These are phyloP conservation scores for Nyctalus aviator DNA, from an alignment of 2,797 vertebrate species.

Conservation along the genomic window DNA sequence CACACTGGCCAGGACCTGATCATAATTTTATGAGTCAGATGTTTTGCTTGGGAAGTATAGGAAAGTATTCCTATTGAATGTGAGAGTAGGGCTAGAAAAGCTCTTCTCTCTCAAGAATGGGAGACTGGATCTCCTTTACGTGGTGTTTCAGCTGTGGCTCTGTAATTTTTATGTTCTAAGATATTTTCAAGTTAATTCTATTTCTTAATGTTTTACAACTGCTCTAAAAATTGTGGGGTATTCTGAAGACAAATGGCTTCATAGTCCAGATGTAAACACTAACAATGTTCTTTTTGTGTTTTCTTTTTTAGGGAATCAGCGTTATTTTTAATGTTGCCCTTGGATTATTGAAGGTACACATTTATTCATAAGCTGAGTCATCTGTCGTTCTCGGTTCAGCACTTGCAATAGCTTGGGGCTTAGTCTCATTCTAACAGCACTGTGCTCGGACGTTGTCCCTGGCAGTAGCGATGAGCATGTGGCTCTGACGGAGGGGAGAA, in stretches of 20 bases:
- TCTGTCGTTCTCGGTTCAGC: background rate
- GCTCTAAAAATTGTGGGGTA: conserved; percentile 38
- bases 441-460: background rate
- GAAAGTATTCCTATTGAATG: background rate
- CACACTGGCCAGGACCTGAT: background rate
- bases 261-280: conserved; percentile 17
- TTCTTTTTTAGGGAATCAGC: conserved; percentile 94
- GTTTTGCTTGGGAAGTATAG: background rate
- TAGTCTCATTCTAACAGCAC: background rate
- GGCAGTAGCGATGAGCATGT: background rate
- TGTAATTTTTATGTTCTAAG: background rate
- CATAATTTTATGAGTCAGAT: background rate
- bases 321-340: conserved; percentile 99
- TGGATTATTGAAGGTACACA: conserved; percentile 95
- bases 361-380: background rate
- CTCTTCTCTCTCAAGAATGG: background rate
- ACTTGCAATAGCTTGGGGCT: background rate
- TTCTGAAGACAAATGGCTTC: background rate
- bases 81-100: background rate
- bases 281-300: conserved; percentile 69
- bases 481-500: background rate
- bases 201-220: conserved; percentile 19
- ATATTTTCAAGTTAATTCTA: background rate
- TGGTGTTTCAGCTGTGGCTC: background rate
- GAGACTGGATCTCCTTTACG: background rate